Conservation (phyloP, 2,113 vertebrate genomes). For the Alligator sinensis region DNA sequence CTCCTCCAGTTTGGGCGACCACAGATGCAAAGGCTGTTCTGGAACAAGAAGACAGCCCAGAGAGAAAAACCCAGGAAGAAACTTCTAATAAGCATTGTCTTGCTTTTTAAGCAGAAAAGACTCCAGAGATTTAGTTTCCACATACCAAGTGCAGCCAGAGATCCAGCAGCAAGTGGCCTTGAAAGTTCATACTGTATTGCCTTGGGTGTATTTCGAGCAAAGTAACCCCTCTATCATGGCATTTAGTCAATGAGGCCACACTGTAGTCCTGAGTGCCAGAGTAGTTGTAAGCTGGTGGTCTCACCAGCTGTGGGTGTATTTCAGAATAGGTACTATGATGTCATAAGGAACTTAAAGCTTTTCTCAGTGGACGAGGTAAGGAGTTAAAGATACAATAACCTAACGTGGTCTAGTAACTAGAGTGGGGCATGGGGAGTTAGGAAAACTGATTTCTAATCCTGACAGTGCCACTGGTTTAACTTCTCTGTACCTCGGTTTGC, state of each 20-base stretch:
- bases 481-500: background rate
- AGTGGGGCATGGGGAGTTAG: background rate
- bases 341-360: slow-evolving; percentile 35
- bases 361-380: background rate
- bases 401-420: background rate
- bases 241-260: background rate
- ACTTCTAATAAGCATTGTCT: slow-evolving; percentile 28
- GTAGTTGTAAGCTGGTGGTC: background rate
- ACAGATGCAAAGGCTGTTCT: slow-evolving; percentile 31
- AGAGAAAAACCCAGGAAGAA: slow-evolving; percentile 6
- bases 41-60: slow-evolving; percentile 41
- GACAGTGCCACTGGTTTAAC: background rate
- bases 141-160: slow-evolving; percentile 8
- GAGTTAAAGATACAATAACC: background rate
- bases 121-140: background rate
- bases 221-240: background rate
- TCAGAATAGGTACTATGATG: slow-evolving; percentile 18
- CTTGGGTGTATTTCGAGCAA: background rate
- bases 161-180: background rate
- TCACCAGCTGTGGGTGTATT: background rate
- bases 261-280: too few relatives aligned
- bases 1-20: slow-evolving; percentile 64
- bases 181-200: background rate
- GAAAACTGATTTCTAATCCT: background rate
- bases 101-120: slow-evolving; percentile 14